phyloP scores from a whole-genome alignment of 64 coral and sea anemone species.

The Exaiptasia diaphana region DNA sequence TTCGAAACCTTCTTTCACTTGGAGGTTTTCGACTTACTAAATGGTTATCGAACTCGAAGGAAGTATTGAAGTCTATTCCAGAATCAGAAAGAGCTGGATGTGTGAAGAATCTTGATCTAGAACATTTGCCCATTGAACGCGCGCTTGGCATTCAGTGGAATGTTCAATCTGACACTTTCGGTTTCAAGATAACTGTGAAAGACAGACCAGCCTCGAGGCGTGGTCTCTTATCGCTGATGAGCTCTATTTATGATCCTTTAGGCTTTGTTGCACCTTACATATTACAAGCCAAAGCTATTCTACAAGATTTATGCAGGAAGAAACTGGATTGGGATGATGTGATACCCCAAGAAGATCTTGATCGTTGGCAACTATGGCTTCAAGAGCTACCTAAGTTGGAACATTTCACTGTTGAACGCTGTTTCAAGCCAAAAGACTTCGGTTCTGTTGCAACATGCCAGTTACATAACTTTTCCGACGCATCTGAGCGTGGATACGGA shows the following conservation, averaged over 20 bases:
- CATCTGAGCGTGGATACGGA: conserved; percentile 1
- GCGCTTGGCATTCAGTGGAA: conserved; percentile 1
- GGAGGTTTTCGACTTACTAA: conserved; percentile 42
- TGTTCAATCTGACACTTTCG: neutral
- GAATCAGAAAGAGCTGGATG: conserved; percentile 15
- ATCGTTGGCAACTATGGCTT: conserved; percentile 22
- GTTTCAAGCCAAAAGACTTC: neutral
- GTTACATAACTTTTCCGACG: conserved; percentile 60
- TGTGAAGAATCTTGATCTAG: conserved; percentile 23
- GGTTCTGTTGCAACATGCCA: neutral
- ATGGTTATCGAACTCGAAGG: conserved; percentile 21
- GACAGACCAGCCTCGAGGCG: neutral
- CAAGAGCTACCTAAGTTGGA: conserved; percentile 32
- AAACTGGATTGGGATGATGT: conserved; percentile 20
- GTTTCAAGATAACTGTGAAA: neutral
- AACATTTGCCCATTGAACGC: conserved; percentile 4
- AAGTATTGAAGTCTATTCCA: neutral
- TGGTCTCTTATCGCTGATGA: neutral
- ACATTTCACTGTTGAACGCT: neutral
- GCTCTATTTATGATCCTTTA: conserved; percentile 25
- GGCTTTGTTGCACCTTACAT: conserved; percentile 13
- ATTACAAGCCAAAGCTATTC: conserved; percentile 5
- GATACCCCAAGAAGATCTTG: neutral
- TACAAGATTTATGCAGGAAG: conserved; percentile 38
- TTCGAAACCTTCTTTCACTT: neutral